These are phyloP conservation scores for Orthosia cruda DNA, from an alignment of 2,888 invertebrate species.

Conservation along the genomic window DNA sequence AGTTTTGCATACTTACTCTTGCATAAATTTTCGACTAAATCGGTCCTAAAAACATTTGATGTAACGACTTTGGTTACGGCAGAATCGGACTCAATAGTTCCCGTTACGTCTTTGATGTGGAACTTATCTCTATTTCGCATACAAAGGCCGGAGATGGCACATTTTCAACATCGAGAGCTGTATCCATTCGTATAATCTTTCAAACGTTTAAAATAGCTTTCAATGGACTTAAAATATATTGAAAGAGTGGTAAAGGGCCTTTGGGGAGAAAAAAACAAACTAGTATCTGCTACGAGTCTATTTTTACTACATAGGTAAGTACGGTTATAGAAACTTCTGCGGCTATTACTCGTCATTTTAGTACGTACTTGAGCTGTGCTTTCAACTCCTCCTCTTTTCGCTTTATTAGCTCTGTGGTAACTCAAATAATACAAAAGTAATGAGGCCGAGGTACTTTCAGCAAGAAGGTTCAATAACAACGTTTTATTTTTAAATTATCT, in stretches of 20 bases:
- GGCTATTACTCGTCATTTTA: constrained; percentile 45
- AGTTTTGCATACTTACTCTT: too few relatives aligned
- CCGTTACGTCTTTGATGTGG: constrained; percentile 42
- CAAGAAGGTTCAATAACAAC: constrained; percentile 27
- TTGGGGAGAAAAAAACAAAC: constrained; percentile 1
- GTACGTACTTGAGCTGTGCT: constrained; percentile 53
- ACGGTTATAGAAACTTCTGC: constrained; percentile 39
- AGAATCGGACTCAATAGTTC: constrained; percentile 34
- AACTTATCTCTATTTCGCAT: constrained; percentile 49
- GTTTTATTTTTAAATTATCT: constrained; percentile 28
- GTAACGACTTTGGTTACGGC: constrained; percentile 23
- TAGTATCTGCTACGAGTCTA: not conserved
- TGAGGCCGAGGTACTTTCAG: constrained; percentile 30
- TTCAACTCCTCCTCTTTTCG: too few relatives aligned
- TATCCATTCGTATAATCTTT: constrained; percentile 34
- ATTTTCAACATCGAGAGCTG: constrained; percentile 38
- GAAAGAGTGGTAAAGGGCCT: not conserved
- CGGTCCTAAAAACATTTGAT: constrained; percentile 22
- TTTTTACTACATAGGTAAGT: constrained; percentile 26
- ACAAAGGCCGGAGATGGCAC: constrained; percentile 38
- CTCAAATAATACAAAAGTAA: constrained; percentile 59
- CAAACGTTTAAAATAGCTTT: constrained; percentile 30
- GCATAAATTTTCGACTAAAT: not conserved
- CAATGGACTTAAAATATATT: constrained; percentile 26
- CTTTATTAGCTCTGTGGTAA: constrained; percentile 48